Conservation (phyloP, 2,113 vertebrate species). For the Tretioscincus oriximinensis region DNA sequence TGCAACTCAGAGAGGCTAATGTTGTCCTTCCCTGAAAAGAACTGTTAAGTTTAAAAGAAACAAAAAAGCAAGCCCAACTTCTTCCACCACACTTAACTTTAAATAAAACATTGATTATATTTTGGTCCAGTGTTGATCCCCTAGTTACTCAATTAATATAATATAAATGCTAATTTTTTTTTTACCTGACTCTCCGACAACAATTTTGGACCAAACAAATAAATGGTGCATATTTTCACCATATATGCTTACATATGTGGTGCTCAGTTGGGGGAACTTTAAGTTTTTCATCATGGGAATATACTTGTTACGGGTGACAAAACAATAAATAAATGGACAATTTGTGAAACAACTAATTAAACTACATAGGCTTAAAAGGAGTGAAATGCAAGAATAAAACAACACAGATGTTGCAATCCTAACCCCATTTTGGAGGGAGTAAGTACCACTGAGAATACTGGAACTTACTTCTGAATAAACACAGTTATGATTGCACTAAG, state of each 20-base stretch:
- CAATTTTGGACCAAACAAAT: conserved; percentile 74
- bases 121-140: conserved; percentile 77
- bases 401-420: conserved; percentile 41
- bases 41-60: conserved; percentile 60
- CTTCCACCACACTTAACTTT: conserved; percentile 57
- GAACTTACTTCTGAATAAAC: too few relatives aligned
- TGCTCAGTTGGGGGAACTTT: conserved; percentile 43
- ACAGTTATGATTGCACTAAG: not conserved
- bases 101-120: conserved; percentile 63
- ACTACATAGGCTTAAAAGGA: conserved; percentile 66
- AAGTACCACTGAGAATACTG: too few relatives aligned
- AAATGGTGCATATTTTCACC: conserved; percentile 55
- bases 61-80: conserved; percentile 55
- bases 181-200: conserved; percentile 55
- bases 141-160: conserved; percentile 46
- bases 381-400: conserved; percentile 70
- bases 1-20: conserved; percentile 80
- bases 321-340: conserved; percentile 57
- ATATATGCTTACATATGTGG: conserved; percentile 19
- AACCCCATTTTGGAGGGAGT: too few relatives aligned
- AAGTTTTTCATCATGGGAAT: conserved; percentile 57
- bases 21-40: conserved; percentile 77
- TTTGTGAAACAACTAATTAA: conserved; percentile 72
- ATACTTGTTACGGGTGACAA: conserved; percentile 67
- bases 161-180: conserved; percentile 26